phyloP scores from a whole-genome alignment of 2,797 vertebrate species.

The Oreortyx pictus region DNA sequence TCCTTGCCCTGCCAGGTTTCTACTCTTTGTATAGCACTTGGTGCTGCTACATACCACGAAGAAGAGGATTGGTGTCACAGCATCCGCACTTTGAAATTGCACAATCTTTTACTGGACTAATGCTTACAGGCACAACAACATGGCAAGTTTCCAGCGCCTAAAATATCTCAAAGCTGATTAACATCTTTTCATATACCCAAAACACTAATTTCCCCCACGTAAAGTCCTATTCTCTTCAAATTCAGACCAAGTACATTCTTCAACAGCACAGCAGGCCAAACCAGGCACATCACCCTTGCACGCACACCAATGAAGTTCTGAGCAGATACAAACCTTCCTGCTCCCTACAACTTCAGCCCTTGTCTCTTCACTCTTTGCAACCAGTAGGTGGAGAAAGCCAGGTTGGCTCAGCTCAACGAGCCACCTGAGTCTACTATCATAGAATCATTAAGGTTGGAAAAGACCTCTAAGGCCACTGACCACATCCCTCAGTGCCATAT shows the following conservation, averaged over 20 bases:
- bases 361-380: no score
- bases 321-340: background rate
- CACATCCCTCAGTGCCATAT: no score
- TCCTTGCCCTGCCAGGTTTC: background rate
- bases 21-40: background rate
- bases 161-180: background rate
- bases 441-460: no score
- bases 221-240: background rate
- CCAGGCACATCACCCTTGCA: rapidly evolving
- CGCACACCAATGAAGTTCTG: background rate
- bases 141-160: background rate
- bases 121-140: background rate
- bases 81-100: background rate
- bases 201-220: background rate
- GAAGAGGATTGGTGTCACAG: background rate
- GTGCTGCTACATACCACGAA: background rate
- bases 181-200: background rate
- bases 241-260: background rate
- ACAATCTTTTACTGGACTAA: rapidly evolving
- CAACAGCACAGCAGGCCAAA: background rate
- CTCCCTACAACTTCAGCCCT: background rate
- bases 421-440: background rate
- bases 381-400: background rate
- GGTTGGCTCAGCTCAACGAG: rapidly evolving
- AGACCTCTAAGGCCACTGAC: no score